Percentiles rank a stretch among this genome's conserved stretches.
Conservation (phyloP, 2,797 vertebrate species). For the Anisognathus igniventris region DNA sequence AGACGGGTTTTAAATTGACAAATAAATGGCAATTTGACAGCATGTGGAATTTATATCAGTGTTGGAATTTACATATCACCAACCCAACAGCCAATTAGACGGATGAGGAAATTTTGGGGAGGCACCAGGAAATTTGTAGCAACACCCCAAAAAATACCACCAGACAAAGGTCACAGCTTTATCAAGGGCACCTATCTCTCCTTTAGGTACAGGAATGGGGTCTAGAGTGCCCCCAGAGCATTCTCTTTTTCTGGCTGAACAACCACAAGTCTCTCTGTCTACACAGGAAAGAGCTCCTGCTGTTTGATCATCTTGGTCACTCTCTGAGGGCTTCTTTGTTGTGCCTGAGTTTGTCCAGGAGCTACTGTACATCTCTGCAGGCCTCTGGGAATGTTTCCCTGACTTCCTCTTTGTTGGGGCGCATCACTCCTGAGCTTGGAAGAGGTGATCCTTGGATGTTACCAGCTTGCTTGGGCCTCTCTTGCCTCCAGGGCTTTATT, state of each 20-base stretch:
- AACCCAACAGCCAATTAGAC: background rate
- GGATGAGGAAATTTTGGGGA: background rate
- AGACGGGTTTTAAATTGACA: background rate
- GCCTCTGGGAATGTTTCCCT: fast-evolving
- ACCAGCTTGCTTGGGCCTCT: background rate
- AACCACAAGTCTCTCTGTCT: background rate
- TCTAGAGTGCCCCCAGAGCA: background rate
- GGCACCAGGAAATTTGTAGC: background rate
- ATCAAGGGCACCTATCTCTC: background rate
- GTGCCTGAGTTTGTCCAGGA: background rate
- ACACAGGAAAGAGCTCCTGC: background rate
- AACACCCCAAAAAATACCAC: background rate
- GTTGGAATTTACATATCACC: slow-evolving; percentile 17
- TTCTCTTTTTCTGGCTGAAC: background rate
- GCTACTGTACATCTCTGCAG: background rate
- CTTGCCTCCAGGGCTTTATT: background rate
- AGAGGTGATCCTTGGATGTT: background rate
- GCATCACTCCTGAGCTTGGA: background rate
- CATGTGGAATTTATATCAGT: background rate
- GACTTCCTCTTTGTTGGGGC: background rate
- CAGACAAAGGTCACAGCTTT: background rate
- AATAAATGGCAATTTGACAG: background rate
- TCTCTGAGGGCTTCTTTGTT: background rate
- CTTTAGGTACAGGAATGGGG: background rate
- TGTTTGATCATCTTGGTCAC: background rate